Base-by-base conservation (phyloP, 2,888 invertebrate species). In the Laspeyria flexula region DNA sequence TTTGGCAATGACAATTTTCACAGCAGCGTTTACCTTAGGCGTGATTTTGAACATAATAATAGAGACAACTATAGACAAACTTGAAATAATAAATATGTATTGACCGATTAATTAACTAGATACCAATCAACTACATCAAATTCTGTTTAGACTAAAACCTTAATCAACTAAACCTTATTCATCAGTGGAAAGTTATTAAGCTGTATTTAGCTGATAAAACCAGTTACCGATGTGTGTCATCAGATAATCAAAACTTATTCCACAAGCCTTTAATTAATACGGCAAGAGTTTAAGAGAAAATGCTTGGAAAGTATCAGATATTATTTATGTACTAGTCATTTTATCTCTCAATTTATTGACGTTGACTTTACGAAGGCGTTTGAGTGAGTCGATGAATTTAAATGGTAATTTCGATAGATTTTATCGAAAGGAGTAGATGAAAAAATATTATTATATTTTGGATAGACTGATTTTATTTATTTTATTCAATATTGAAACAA, bases 161-260 rank as follows among this genome's bases (percentile, higher is more conserved):
- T n/a, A n/a, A n/a, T n/a, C n/a, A n/a, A n/a, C n/a, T n/a, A n/a
- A 25, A 25, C 7, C 9, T 4, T 25, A 25, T 25, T 25, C 7
- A 25, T 7, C 9, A 7, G 13, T 31, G 21, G 41, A 40, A 25
- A 40, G 33, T 39, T 34, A 40, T 16, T 31, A 29, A 43, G 21
- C 16, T 12, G 16, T n/a, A 12, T 3, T 18, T n/a, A 23, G 18
- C 9, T 13, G 31, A 15, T 23, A 27, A 25, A 65, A 60, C 64
- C 42, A 43, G 64, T 67, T 50, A n/a, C 2, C 35, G 30, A 67
- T 67, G 54, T 63, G 34, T 59, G 67, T 34, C 68, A 63, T 67
- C 42, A 37, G 59, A 67, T 65, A 59, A 45, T 35, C 49, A 43
- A 7, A 44, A 49, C 53, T 49, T 59, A 67, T 67, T 53, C 41